A percentile compares a stretch with the other conserved stretches of the same genome.
Conservation (phyloP, 2,888 invertebrate species). For the Erynnis tages region DNA sequence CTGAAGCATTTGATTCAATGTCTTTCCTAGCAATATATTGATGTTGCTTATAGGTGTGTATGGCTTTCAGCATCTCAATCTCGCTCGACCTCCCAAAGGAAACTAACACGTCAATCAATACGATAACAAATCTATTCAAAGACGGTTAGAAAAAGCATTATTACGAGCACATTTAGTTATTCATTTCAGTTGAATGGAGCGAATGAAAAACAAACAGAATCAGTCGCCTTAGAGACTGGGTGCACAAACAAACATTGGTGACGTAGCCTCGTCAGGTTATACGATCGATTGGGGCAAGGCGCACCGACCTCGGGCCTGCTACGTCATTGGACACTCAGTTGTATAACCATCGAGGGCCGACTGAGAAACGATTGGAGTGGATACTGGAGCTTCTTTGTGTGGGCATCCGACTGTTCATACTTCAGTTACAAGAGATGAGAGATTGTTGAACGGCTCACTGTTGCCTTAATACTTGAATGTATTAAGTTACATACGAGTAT, state of each 20-base stretch:
- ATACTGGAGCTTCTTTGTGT: constrained; percentile 2
- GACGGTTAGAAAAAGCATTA: too few relatives aligned
- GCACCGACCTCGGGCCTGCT: constrained; percentile 46
- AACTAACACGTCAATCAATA: too few relatives aligned
- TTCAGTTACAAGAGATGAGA: not conserved
- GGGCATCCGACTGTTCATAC: not conserved
- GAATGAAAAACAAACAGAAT: constrained; percentile 50
- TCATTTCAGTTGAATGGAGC: too few relatives aligned
- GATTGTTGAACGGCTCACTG: not conserved
- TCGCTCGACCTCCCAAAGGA: too few relatives aligned
- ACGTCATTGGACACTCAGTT: constrained; percentile 46
- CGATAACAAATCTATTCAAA: too few relatives aligned
- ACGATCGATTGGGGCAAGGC: constrained; percentile 61
- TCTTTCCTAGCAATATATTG: too few relatives aligned
- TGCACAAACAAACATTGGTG: constrained; percentile 62
- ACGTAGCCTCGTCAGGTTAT: constrained; percentile 44
- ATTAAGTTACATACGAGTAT: too few relatives aligned
- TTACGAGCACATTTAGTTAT: too few relatives aligned
- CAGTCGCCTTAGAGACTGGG: constrained; percentile 71
- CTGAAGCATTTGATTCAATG: too few relatives aligned
- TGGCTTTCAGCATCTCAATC: too few relatives aligned
- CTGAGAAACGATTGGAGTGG: not conserved
- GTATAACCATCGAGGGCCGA: constrained; percentile 10
- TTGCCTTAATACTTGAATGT: too few relatives aligned
- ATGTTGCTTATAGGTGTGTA: too few relatives aligned